A percentile compares a stretch with the other conserved stretches of the same genome.
Evolutionary conservation across 1,140 invertebrate genomes (phyloP).

Genomic region (Acyrthosiphon pisum): DNA sequence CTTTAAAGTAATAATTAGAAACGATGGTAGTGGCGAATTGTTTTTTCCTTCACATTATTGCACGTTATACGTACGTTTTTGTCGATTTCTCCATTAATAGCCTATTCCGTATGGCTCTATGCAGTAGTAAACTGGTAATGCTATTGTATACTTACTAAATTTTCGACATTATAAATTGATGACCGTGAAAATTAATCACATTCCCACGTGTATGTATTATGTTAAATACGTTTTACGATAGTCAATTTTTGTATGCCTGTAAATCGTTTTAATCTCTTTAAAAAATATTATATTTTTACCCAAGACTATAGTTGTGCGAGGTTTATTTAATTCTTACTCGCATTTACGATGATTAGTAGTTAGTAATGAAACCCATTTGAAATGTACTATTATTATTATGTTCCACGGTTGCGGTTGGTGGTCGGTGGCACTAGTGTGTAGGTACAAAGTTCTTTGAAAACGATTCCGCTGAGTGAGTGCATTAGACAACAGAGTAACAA

Average conservation of each 20-base stretch:
- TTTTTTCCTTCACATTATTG: neutral
- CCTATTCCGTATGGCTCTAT: neutral
- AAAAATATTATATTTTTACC: neutral
- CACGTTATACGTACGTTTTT: neutral
- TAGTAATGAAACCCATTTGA: neutral
- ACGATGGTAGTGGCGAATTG: no score
- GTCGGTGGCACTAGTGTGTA: neutral
- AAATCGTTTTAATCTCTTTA: neutral
- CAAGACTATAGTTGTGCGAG: neutral
- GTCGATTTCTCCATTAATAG: neutral
- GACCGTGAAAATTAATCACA: neutral
- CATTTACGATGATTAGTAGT: no score
- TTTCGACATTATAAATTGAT: neutral
- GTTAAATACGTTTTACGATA: neutral
- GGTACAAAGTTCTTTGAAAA: neutral
- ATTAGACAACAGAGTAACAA: neutral
- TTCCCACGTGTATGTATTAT: neutral
- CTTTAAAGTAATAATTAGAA: no score
- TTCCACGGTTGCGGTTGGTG: neutral
- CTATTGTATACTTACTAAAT: neutral
- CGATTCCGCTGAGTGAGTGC: neutral
- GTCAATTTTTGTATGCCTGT: neutral
- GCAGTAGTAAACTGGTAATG: neutral
- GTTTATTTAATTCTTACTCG: neutral
- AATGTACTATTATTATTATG: neutral